These are phyloP conservation scores for Chrysina gloriosa DNA, from an alignment of 2,888 invertebrate genomes.

Conservation along the genomic window DNA sequence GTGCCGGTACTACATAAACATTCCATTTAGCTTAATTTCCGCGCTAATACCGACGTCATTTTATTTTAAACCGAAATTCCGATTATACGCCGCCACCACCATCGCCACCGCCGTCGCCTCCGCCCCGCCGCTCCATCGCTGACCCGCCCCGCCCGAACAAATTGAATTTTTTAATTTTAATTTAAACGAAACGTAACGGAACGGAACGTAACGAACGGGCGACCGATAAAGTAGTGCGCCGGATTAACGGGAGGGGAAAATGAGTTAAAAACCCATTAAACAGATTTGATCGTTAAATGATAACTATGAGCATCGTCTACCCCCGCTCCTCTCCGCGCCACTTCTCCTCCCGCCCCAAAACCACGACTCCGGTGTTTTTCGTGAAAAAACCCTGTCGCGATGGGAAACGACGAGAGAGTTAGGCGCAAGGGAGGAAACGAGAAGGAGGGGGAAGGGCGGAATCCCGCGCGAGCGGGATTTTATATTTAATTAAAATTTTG, in stretches of 20 bases:
- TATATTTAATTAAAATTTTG: constrained; percentile 37
- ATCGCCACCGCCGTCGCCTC: neutral
- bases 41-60: constrained; percentile 11
- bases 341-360: neutral
- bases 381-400: neutral
- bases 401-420: neutral
- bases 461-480: constrained; percentile 6
- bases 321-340: neutral
- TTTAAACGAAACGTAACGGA: constrained; percentile 16
- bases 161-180: constrained; percentile 37
- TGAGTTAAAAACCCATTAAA: constrained; percentile 31
- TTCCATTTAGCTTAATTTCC: constrained; percentile 8
- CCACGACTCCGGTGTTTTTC: neutral
- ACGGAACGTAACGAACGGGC: neutral
- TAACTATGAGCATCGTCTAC: constrained; percentile 20
- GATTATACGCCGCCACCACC: no score
- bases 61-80: constrained; percentile 1
- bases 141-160: neutral
- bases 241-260: constrained; percentile 23
- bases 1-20: neutral
- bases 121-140: neutral
- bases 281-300: constrained; percentile 32
- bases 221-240: constrained; percentile 4
- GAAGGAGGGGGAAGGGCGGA: neutral
- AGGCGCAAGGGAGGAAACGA: neutral